phyloP scores from a whole-genome alignment of 2,888 invertebrate genomes.

The Trichogramma evanescens region DNA sequence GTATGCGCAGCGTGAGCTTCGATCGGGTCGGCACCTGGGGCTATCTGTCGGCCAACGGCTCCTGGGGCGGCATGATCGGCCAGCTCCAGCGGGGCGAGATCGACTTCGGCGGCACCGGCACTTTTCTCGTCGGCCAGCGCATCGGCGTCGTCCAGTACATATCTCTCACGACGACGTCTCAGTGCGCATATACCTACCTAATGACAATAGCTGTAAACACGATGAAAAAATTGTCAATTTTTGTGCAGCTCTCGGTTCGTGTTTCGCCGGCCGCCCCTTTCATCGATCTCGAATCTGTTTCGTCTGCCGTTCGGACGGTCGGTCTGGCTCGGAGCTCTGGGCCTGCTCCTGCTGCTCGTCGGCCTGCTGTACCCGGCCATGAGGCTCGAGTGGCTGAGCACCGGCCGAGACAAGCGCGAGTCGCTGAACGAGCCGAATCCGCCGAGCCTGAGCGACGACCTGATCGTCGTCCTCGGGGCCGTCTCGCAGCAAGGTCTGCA shows the following conservation, averaged over 20 bases:
- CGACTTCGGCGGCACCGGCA: conserved; percentile 41
- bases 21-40: conserved; percentile 28
- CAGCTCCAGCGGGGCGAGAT: conserved; percentile 28
- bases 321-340: conserved; percentile 56
- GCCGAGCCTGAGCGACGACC: conserved; percentile 44
- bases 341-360: conserved; percentile 47
- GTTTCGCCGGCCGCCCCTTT: conserved; percentile 65
- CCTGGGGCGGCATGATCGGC: conserved; percentile 31
- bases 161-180: conserved; percentile 58
- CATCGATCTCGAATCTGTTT: conserved; percentile 67
- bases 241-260: conserved; percentile 54
- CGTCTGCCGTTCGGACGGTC: conserved; percentile 58
- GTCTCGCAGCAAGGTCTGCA: conserved; percentile 58
- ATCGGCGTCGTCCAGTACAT: conserved; percentile 58
- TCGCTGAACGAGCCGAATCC: not conserved
- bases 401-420: not conserved
- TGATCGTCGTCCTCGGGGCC: conserved; percentile 55
- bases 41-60: conserved; percentile 27
- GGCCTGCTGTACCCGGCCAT: conserved; percentile 50
- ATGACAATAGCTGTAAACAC: not conserved
- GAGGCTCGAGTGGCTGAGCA: conserved; percentile 7
- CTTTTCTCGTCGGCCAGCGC: conserved; percentile 56
- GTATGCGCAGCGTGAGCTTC: conserved; percentile 18
- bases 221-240: not conserved
- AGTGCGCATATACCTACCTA: conserved; percentile 35